phyloP scores from a whole-genome alignment of 2,797 vertebrate species.

The Oophaga sylvatica region DNA sequence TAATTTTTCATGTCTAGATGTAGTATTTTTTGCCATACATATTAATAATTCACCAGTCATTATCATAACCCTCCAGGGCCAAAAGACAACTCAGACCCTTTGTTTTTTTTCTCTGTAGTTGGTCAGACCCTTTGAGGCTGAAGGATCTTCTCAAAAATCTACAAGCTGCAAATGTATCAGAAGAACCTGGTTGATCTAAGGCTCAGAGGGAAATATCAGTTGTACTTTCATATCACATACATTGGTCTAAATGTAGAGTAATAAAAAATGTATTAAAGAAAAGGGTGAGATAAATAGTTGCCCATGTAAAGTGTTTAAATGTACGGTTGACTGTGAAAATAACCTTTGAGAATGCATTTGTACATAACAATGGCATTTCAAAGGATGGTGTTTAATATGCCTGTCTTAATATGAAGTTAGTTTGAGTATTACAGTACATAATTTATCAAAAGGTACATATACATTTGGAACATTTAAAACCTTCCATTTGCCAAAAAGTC shows the following conservation, averaged over 20 bases:
- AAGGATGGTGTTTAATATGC: no score
- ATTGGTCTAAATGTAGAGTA: background rate
- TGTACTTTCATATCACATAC: background rate
- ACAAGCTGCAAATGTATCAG: background rate
- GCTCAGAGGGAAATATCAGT: background rate
- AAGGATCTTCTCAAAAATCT: background rate
- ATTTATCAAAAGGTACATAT: no score
- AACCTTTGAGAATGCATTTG: no score
- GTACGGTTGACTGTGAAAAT: no score
- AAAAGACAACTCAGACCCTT: background rate
- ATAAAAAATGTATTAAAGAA: background rate
- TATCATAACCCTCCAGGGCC: background rate
- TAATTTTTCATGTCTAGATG: background rate
- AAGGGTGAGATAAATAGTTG: background rate
- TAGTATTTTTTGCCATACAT: background rate
- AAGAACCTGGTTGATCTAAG: background rate
- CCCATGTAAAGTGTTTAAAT: no score
- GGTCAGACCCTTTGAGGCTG: background rate
- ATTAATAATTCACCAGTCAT: slow-evolving; percentile 36
- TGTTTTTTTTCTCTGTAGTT: background rate
- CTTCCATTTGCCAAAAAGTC: no score
- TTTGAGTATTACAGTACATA: no score
- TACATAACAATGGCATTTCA: no score
- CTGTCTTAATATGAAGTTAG: no score
- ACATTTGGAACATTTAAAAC: no score